These are phyloP conservation scores for Progne subis DNA, from an alignment of 2,113 vertebrate genomes.

Conservation along the genomic window DNA sequence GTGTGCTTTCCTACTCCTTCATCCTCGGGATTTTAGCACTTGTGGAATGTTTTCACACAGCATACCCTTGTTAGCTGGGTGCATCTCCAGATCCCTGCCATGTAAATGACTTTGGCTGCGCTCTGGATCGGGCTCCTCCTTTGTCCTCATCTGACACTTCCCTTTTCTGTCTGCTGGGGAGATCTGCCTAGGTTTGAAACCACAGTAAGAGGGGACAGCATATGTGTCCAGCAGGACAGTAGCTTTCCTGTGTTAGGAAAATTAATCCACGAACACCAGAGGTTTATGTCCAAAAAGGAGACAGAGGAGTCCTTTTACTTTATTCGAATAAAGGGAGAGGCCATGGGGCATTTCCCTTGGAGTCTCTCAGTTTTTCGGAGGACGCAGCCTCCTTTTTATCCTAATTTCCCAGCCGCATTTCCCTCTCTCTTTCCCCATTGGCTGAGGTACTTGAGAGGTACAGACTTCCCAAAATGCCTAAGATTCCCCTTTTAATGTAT, in stretches of 20 bases:
- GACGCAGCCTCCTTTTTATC: no score
- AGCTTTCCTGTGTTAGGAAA: background rate
- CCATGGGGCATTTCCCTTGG: no score
- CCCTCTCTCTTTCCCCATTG: no score
- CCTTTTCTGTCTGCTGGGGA: background rate
- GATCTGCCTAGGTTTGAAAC: background rate
- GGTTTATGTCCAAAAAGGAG: no score
- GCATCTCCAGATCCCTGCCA: rapidly evolving
- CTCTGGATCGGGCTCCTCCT: background rate
- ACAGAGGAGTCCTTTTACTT: no score
- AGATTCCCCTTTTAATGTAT: no score
- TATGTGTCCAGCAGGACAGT: background rate
- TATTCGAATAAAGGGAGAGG: no score
- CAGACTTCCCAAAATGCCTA: no score
- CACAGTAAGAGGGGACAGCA: background rate
- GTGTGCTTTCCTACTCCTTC: background rate
- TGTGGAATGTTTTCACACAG: background rate
- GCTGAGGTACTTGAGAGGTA: no score
- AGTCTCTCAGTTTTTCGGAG: no score
- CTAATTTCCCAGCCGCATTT: no score
- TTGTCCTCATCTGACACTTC: background rate
- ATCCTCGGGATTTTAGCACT: background rate
- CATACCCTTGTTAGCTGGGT: background rate
- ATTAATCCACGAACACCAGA: no score
- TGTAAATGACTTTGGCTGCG: background rate